A percentile compares a stretch with the other conserved stretches of the same genome.
These are phyloP conservation scores for Reticulitermes speratus DNA, from an alignment of 1,140 invertebrate species.

Conservation along the genomic window DNA sequence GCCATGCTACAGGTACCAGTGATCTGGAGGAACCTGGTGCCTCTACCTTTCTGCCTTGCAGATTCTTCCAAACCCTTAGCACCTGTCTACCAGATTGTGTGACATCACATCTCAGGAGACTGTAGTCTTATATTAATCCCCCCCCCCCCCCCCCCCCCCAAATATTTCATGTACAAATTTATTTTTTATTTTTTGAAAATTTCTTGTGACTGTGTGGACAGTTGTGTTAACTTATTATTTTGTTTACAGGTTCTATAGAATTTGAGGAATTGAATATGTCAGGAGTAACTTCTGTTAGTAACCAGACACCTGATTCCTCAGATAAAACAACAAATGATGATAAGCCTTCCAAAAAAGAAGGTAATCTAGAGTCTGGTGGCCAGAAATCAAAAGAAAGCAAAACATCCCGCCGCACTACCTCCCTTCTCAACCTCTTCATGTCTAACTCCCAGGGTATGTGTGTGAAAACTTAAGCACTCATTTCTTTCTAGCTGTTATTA, in stretches of 20 bases:
- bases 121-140: too few species aligned
- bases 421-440: constrained; percentile 91
- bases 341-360: constrained; percentile 54
- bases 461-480: constrained; percentile 32
- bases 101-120: too few species aligned
- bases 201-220: too few species aligned
- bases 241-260: constrained; percentile 51
- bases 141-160: too few species aligned
- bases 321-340: constrained; percentile 43
- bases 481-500: constrained; percentile 25
- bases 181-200: too few species aligned
- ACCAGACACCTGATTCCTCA: constrained; percentile 39
- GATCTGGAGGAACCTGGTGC: too few species aligned
- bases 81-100: too few species aligned
- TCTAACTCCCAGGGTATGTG: constrained; percentile 87
- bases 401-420: constrained; percentile 87
- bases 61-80: too few species aligned
- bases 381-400: constrained; percentile 50
- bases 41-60: too few species aligned
- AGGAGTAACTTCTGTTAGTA: constrained; percentile 39
- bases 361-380: constrained; percentile 44
- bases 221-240: background rate
- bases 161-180: too few species aligned
- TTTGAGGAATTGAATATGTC: constrained; percentile 55
- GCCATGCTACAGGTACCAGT: too few species aligned